A percentile compares a stretch with the other conserved stretches of the same genome.
Conservation (phyloP, 2,113 vertebrate species). For the Halichoerus grypus region DNA sequence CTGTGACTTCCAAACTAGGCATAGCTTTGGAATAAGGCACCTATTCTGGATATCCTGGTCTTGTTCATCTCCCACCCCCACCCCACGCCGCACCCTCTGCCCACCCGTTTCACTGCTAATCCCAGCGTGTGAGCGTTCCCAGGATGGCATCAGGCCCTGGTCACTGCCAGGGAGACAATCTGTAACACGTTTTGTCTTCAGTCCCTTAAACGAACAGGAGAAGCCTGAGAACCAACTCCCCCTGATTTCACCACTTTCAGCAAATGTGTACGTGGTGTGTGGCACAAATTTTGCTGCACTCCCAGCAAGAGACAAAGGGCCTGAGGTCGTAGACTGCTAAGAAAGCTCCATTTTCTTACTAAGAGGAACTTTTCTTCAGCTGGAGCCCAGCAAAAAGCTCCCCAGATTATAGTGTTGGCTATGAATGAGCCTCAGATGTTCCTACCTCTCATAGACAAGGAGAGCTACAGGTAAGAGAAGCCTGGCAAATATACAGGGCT, state of each 20-base stretch:
- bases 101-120: not conserved
- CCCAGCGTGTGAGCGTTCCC: not conserved
- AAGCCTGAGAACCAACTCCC: not conserved
- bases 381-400: not conserved
- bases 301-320: not conserved
- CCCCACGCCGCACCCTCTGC: accelerated
- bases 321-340: not conserved
- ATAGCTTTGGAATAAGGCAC: not conserved
- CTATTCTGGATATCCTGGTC: not conserved
- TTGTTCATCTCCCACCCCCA: not conserved
- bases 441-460: not conserved
- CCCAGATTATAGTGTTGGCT: not conserved
- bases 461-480: not conserved
- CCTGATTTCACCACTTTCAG: not conserved
- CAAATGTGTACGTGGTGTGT: not conserved
- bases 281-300: not conserved
- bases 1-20: not conserved
- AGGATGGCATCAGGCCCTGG: not conserved
- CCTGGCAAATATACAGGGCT: not conserved
- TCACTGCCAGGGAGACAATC: not conserved
- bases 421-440: not conserved
- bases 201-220: not conserved
- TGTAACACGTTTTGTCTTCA: not conserved
- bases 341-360: not conserved
- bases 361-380: not conserved